Base-by-base conservation (phyloP, 2,888 invertebrate genomes). In the Dryocosmus kuriphilus region DNA sequence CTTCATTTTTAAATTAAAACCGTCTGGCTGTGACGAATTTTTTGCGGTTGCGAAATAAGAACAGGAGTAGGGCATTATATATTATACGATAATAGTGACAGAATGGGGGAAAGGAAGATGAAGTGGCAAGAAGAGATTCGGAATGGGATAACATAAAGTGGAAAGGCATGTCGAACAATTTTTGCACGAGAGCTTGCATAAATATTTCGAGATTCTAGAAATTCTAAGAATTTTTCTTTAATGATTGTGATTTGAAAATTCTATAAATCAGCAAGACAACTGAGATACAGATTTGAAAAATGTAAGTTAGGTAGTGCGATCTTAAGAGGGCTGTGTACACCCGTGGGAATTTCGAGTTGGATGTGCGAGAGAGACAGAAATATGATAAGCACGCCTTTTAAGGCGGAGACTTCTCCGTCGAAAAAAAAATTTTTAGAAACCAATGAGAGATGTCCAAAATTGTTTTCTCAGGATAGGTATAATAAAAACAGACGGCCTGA, bases 61-160 rank as follows among this genome's bases (percentile, higher is more conserved):
- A 61, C 74, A 30, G 51, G 16, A 65, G 57, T 32, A 65, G 60
- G 30, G 57, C 38, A 78, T 62, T 78, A 55, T 78, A 55, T 38
- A 24, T 62, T 51, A 41, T 41, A 77, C 51, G 41, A 57, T n/a
- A n/a, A 57, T 57, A 71, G 62, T 51, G 38, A 62, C 63, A 73
- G 62, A 41, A 73, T 27, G 38, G 19, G 35, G 60, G 61, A 57
- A 75, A 76, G 75, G 63, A 57, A 73, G 71, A 74, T 55, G 55
- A 75, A 71, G 77, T 75, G 75, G 55, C 60, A 55, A 60, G 75
- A 71, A 75, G 41, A 71, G 46, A 74, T 74, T 80, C 67, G 11
- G 30, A 51, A 71, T 71, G 71, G 51, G 51, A 71, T 71, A 71
- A 71, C 46, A 51, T 30, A 71, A 71, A 71, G 71, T 71, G 71